Percentiles rank a stretch among this genome's conserved stretches.
phyloP scores from a whole-genome alignment of 2,113 vertebrate species.

The Oophaga pumilio region DNA sequence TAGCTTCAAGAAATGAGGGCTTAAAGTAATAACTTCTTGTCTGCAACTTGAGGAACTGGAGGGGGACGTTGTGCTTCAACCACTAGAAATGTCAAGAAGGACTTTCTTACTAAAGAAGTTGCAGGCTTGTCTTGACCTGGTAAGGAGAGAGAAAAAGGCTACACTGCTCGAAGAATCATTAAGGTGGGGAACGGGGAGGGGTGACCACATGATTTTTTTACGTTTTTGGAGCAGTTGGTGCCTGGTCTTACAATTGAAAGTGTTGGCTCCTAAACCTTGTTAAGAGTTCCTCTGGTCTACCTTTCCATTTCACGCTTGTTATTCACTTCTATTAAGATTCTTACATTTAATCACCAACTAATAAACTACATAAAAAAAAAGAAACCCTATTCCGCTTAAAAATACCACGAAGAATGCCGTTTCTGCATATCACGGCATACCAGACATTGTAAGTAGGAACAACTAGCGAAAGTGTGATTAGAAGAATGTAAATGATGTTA shows the following conservation, averaged over 20 bases:
- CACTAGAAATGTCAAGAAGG: no score
- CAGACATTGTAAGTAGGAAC: neutral
- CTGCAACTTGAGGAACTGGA: no score
- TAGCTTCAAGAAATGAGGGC: no score
- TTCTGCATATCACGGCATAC: neutral
- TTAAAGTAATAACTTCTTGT: no score
- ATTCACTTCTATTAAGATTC: neutral
- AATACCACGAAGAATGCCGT: neutral
- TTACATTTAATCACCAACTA: neutral
- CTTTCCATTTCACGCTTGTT: neutral
- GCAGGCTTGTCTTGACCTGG: no score
- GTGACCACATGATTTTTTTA: neutral
- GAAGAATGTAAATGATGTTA: slow-evolving; percentile 1
- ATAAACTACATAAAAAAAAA: neutral
- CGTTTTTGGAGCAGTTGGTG: neutral
- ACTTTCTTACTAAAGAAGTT: no score
- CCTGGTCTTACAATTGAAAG: neutral
- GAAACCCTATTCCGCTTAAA: neutral
- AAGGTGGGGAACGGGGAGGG: neutral
- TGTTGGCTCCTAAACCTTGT: neutral
- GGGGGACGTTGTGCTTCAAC: no score
- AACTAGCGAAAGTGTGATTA: neutral
- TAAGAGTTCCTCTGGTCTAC: neutral
- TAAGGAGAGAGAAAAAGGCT: no score
- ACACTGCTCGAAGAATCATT: no score